A percentile compares a stretch with the other conserved stretches of the same genome.
Conservation (phyloP, 2,113 vertebrate species). For the Dunckerocampus dactyliophorus region DNA sequence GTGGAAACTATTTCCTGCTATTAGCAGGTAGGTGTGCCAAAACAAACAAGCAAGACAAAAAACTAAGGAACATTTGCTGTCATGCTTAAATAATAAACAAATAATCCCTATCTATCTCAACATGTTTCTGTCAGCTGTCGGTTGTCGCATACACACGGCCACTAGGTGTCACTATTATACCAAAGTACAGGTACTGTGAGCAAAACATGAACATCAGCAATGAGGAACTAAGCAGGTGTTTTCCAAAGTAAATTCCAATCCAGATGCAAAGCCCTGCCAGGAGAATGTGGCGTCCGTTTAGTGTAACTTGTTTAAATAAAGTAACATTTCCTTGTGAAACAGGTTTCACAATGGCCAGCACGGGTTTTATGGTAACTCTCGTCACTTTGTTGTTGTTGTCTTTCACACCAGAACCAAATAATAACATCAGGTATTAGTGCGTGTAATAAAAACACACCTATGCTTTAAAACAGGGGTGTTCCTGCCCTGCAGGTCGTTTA, state of each 20-base stretch:
- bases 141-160: not conserved
- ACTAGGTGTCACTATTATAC: slow-evolving; percentile 43
- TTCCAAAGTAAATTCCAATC: not conserved
- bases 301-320: slow-evolving; percentile 27
- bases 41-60: not conserved
- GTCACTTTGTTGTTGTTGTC: slow-evolving; percentile 2
- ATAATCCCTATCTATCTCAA: too few species aligned
- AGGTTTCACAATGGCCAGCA: slow-evolving; percentile 56
- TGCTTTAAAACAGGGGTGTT: too few species aligned
- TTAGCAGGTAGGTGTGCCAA: not conserved
- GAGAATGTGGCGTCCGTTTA: not conserved
- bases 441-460: too few species aligned
- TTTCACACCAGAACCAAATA: slow-evolving; percentile 22
- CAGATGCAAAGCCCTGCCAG: not conserved
- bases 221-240: not conserved
- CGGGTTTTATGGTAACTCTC: not conserved
- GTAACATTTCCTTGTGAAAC: slow-evolving; percentile 66
- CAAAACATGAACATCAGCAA: too few species aligned
- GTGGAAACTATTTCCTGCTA: not conserved
- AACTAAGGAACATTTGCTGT: not conserved
- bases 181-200: not conserved
- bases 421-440: slow-evolving; percentile 11
- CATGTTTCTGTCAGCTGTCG: too few species aligned
- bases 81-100: not conserved
- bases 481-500: too few species aligned